Evolutionary conservation across 2,888 invertebrate genomes (phyloP).

Genomic region (Drosophila gaucha): DNA sequence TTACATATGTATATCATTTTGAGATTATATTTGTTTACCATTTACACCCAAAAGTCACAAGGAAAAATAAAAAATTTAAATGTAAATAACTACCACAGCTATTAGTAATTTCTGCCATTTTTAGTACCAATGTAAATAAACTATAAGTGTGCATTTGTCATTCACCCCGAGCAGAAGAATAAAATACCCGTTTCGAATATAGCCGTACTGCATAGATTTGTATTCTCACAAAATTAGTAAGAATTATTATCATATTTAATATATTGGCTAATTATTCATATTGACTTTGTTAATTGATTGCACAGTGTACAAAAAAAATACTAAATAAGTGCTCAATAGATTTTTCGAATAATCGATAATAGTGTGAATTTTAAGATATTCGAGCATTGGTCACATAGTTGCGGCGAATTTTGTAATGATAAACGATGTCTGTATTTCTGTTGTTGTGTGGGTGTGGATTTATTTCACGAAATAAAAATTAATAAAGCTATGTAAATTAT

Average conservation of each 20-base stretch:
- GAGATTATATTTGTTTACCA: no score
- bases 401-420: constrained; percentile 22
- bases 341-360: constrained; percentile 8
- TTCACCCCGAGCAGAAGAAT: constrained; percentile 1
- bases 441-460: constrained; percentile 43
- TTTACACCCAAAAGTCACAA: background rate
- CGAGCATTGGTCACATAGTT: constrained; percentile 33
- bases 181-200: constrained; percentile 1
- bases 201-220: background rate
- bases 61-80: background rate
- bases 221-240: background rate
- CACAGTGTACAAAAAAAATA: background rate
- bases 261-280: background rate
- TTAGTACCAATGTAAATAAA: constrained; percentile 18
- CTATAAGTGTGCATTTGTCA: background rate
- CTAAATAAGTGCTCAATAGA: background rate
- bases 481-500: constrained; percentile 46
- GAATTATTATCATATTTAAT: background rate
- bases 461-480: constrained; percentile 27
- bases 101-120: background rate
- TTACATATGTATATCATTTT: no score
- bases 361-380: background rate
- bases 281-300: background rate
- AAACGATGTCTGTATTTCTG: constrained; percentile 41
- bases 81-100: background rate